These are phyloP conservation scores for Drosophila buzzatii DNA, from an alignment of 2,888 invertebrate genomes.

Conservation along the genomic window DNA sequence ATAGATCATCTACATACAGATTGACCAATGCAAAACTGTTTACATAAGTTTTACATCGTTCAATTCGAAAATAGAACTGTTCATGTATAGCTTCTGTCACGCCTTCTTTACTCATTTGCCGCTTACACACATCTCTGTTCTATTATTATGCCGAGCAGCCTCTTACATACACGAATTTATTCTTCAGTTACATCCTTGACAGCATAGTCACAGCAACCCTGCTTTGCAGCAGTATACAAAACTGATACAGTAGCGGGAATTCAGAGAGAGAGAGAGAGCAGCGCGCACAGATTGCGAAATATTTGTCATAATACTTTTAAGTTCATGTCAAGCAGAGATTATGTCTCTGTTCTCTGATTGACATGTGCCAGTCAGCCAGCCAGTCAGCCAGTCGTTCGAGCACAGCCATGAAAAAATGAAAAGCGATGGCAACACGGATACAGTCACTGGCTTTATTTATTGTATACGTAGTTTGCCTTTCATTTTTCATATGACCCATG, in stretches of 20 bases:
- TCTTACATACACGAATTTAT: too few relatives aligned
- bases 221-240: not conserved
- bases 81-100: not conserved
- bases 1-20: too few relatives aligned
- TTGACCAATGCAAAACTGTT: too few relatives aligned
- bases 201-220: not conserved
- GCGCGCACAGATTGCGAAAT: conserved; percentile 70
- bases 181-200: not conserved
- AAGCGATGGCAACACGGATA: conserved; percentile 19
- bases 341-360: conserved; percentile 71
- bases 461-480: conserved; percentile 41
- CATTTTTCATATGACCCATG: conserved; percentile 40
- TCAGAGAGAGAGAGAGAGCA: conserved; percentile 26
- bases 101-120: not conserved
- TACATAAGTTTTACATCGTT: too few relatives aligned
- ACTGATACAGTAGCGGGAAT: conserved; percentile 9
- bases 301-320: conserved; percentile 81
- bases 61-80: too few relatives aligned
- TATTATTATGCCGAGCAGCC: too few relatives aligned
- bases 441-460: conserved; percentile 42
- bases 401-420: conserved; percentile 1
- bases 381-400: conserved; percentile 48
- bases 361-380: conserved; percentile 74
- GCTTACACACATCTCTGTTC: too few relatives aligned
- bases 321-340: conserved; percentile 79